Percentiles rank a stretch among this genome's conserved stretches.
Evolutionary conservation across 2,797 vertebrate species (phyloP).

Genomic region (Halcyon chelicuti): DNA sequence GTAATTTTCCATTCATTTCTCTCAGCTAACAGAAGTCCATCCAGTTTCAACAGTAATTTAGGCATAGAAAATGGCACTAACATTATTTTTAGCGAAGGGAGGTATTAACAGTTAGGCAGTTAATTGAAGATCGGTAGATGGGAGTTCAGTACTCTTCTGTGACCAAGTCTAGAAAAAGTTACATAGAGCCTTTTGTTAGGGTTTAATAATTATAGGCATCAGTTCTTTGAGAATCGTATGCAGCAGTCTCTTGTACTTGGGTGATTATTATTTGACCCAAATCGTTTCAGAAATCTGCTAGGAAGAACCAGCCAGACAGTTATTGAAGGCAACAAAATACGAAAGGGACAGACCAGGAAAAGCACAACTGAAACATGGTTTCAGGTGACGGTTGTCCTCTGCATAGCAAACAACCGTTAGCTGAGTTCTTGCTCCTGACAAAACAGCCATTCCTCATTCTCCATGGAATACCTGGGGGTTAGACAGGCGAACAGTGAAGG

Average conservation of each 20-base stretch:
- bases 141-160: background rate
- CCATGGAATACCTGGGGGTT: background rate
- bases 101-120: background rate
- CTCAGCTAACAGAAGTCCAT: background rate
- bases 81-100: conserved; percentile 10
- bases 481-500: background rate
- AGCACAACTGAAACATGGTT: background rate
- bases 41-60: background rate
- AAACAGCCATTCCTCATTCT: background rate
- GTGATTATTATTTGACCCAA: background rate
- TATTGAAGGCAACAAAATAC: background rate
- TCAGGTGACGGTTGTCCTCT: background rate
- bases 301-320: background rate
- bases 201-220: background rate
- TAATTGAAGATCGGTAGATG: background rate
- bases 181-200: background rate
- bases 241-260: background rate
- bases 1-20: background rate
- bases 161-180: background rate
- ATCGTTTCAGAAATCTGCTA: background rate
- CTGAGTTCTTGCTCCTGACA: background rate
- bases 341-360: background rate
- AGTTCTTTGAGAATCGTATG: background rate
- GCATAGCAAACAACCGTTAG: background rate
- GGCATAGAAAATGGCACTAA: background rate